Evolutionary conservation across 2,113 vertebrate species (phyloP), one percentile per base, ranked within the genome.

Genomic region (human): DNA sequence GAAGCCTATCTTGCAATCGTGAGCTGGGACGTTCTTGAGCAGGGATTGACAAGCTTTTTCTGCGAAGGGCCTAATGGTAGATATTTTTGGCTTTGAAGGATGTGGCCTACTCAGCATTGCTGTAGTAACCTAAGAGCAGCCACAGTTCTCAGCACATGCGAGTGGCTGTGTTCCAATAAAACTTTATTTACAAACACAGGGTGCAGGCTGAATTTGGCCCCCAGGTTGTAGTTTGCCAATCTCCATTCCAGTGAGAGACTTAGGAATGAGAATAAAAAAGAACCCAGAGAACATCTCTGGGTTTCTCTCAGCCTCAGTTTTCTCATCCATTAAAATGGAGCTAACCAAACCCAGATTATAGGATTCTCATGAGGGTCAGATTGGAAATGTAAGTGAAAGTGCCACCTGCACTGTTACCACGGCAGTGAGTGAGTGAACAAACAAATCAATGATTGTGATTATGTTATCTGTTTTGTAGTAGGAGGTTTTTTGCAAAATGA

Each of bases 271-370:
- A n/a, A 75, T 30, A 35, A 35, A 18, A n/a, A 23, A 9, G 0
- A 18, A 23, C 40, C 38, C 8, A 3, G 14, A 22, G 32, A 6
- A 11, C 5, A 1, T 23, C 0, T 0, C 9, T 20, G 2, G 4
- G 10, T 13, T 38, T 61, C 40, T n/a, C 25, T 78, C n/a, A n/a
- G 43, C 8, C 70, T 68, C 48, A 0, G 9, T n/a, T 40, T 57
- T 7, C 23, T 73, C 13, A 0, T 22, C 55, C 27, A 17, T 68
- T 57, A 12, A 59, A 55, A 40, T 4, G 18, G 40, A 82, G 0
- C 43, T 35, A 35, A 10, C n/a, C 48, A 8, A 57, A 17, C 43
- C 52, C 23, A 17, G n/a, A n/a, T 27, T 45, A 38, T 10, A 68
- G 78, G 25, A 23, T 32, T 52, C n/a, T 70, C 16, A 18, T 4